Evolutionary conservation across 2,797 vertebrate genomes (phyloP), one percentile per base, ranked within the genome.

Genomic region (Falco cherrug): DNA sequence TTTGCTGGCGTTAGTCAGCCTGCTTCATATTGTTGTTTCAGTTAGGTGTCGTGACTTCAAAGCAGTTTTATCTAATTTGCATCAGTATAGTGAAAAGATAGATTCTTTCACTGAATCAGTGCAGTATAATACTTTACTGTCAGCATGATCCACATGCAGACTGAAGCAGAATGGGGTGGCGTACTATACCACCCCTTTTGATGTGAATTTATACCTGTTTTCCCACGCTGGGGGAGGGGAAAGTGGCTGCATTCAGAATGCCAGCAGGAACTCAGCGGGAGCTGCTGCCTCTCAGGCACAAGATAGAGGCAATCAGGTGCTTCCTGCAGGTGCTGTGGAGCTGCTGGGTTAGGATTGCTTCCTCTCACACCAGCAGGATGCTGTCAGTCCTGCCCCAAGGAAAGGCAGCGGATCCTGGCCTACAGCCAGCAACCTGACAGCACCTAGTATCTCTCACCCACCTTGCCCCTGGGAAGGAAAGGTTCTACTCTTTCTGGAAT

Each of bases 191-290:
- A 63, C 17, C 35, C 41, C 33, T 91, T 77, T 71, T 33, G 6
- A 17, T 39, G 51, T 57, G 83, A 87, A 90, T 84, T 95, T 94
- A 88, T 57, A 80, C 65, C 73, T 64, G 10, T 81, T 94, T 95
- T 90, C 73, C 41, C 37, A 33, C 69, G 54, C 57, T 5, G 24
- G 18, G 20, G 61, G 57, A 67, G 69, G 48, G 87, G n/a, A 57
- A 47, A 73, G 69, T 2, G 41, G 29, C 50, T n/a, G 13, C 54
- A 84, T 86, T 93, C 80, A 86, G 87, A 41, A 57, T 37, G 68
- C 60, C 60, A 85, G 79, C 89, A 87, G 79, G 82, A 94, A 4
- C 60, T 31, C 79, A 16, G 91, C 64, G 22, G 80, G 91, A 91
- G 57, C 41, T 78, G 73, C 85, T 78, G 76, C 75, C 64, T 96